Conservation (phyloP, 2,797 vertebrate genomes). For the Notamacropus eugenii region DNA sequence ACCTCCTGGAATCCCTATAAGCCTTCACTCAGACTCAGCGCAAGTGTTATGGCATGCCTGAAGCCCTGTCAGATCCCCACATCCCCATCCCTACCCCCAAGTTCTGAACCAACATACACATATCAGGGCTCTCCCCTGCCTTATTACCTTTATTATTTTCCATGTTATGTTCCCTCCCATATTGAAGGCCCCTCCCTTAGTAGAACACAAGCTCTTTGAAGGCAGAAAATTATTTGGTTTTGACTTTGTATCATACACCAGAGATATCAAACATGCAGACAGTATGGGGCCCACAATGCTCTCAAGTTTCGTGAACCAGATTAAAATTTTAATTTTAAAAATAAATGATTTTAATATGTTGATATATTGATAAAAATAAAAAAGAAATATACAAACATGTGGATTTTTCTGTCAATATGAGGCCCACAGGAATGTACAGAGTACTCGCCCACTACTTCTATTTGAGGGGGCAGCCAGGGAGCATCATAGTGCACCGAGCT, state of each 20-base stretch:
- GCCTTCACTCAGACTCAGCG: neutral
- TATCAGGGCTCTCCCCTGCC: neutral
- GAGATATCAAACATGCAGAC: neutral
- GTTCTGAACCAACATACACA: too few relatives aligned
- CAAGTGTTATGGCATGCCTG: too few relatives aligned
- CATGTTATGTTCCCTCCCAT: neutral
- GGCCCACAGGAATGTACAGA: neutral
- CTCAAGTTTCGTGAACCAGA: neutral
- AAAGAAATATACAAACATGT: neutral
- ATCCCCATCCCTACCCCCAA: neutral
- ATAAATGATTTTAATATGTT: neutral
- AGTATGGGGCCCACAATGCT: neutral
- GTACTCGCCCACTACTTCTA: neutral
- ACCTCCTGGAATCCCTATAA: neutral
- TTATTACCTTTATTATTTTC: neutral
- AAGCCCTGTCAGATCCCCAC: neutral
- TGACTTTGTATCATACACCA: neutral
- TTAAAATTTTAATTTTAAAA: neutral
- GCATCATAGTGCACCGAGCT: neutral
- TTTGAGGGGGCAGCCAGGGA: neutral
- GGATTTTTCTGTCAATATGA: neutral
- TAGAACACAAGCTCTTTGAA: neutral
- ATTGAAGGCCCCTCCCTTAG: neutral
- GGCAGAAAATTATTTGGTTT: neutral
- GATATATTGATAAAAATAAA: neutral